Evolutionary conservation across 64 coral and sea anemone genomes (phyloP).

Genomic region (Actinia tenebrosa): DNA sequence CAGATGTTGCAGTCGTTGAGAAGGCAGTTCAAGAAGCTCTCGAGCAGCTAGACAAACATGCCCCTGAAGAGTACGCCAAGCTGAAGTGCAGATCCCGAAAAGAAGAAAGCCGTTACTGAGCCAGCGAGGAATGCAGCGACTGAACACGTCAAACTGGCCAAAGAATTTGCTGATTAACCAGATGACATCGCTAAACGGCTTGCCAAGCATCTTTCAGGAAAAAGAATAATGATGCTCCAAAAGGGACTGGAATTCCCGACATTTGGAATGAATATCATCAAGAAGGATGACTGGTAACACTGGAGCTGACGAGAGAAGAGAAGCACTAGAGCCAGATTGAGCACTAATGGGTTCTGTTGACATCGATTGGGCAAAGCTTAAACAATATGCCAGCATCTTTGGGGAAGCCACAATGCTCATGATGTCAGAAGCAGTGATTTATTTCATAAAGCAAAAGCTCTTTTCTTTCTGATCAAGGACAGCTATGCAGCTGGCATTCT

Average conservation of each 20-base stretch:
- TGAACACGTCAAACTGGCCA: constrained; percentile 46
- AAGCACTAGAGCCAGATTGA: neutral
- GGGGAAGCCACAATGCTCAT: constrained; percentile 35
- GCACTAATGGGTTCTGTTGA: neutral
- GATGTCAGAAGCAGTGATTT: constrained; percentile 24
- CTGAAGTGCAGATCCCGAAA: constrained; percentile 30
- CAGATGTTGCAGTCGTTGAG: constrained; percentile 24
- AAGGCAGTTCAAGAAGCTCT: constrained; percentile 36
- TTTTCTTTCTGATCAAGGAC: too few relatives aligned
- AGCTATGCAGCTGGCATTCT: too few relatives aligned
- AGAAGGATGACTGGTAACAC: constrained; percentile 29
- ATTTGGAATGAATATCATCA: constrained; percentile 53
- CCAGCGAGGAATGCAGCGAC: constrained; percentile 27
- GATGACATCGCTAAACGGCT: constrained; percentile 41
- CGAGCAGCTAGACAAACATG: constrained; percentile 11
- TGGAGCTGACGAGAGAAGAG: constrained; percentile 24
- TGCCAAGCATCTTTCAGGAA: constrained; percentile 31
- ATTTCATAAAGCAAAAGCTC: neutral
- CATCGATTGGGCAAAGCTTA: constrained; percentile 20
- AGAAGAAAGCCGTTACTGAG: constrained; percentile 24
- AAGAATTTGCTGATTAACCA: constrained; percentile 42
- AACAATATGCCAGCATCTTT: constrained; percentile 31
- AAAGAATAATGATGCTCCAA: constrained; percentile 31
- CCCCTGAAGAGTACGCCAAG: constrained; percentile 34
- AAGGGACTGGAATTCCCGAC: constrained; percentile 37